Conservation (phyloP, 2,113 vertebrate genomes). For the Vireo altiloquus region DNA sequence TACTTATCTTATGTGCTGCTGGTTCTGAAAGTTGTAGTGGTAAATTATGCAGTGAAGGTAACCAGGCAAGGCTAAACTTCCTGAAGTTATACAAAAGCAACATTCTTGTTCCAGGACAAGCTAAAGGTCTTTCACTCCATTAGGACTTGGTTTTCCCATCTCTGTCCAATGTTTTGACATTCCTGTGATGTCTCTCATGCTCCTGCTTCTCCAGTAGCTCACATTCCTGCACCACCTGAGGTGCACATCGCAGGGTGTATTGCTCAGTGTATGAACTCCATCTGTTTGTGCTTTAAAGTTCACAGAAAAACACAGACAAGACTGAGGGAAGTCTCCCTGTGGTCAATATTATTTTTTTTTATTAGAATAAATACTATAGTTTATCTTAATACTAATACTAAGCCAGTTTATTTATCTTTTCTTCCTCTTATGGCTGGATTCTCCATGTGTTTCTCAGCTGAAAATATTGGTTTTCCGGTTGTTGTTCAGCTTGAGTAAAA, state of each 20-base stretch:
- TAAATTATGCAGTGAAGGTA: slow-evolving; percentile 38
- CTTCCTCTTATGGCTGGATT: background rate
- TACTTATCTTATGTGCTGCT: background rate
- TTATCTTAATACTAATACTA: background rate
- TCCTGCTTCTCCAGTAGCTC: background rate
- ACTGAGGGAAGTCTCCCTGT: background rate
- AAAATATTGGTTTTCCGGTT: background rate
- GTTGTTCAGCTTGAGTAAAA: background rate
- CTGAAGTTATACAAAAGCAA: background rate
- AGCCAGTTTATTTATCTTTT: background rate
- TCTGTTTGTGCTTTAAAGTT: background rate
- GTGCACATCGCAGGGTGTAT: background rate
- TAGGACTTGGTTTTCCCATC: background rate
- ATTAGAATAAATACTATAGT: background rate
- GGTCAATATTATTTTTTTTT: background rate
- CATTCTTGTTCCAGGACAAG: background rate
- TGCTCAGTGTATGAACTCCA: background rate
- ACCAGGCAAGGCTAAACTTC: background rate
- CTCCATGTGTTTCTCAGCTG: background rate
- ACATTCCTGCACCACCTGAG: background rate
- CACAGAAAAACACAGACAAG: background rate
- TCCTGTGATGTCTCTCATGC: background rate
- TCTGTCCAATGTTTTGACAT: background rate
- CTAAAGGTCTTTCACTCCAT: slow-evolving; percentile 21
- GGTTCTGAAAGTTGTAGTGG: background rate